Base-by-base conservation (phyloP, 2,888 invertebrate species). In the Limnephilus auricula region DNA sequence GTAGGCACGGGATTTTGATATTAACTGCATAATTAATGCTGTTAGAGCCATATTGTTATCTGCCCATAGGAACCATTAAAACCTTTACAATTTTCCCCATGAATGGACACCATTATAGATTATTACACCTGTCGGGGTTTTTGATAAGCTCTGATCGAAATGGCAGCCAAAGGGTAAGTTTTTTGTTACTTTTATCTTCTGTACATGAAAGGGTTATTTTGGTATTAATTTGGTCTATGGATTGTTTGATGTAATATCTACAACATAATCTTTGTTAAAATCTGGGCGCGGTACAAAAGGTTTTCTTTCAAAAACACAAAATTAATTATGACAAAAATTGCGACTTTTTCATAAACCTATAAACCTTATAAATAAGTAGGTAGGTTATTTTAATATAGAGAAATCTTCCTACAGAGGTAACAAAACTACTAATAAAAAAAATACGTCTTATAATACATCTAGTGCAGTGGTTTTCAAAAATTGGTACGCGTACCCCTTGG, bases 1-100 rank as follows among this genome's bases (percentile, higher is more conserved):
- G 82, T 82, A 82, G 82, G 37, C 82, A 82, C 82, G 82, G 34
- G 9, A 82, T 82, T 82, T 65, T 82, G 25, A 82, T 82, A 82
- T 82, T 82, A 34, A 82, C 37, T 34, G 82, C 25, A 18, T 25
- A 34, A 82, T 82, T 82, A 82, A 82, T 82, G 37, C 37, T 82
- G 32, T 37, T 82, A 37, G 34, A 82, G 34, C 34, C 82, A 15
- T 34, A 82, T 82, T 82, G 82, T 82, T 82, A 37, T 82, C 82
- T 37, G 25, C 65, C 65, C 65, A 65, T n/a, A 34, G 25, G 25
- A 32, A 12, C 82, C 82, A 82, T 82, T 32, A 82, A 34, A 65
- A 32, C 34, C 32, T 82, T 82, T 32, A 82, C 82, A 82, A 82
- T 82, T 82, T 82, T 34, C 82, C 82, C 82, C 82, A 82, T 37